These are phyloP conservation scores for Dorcus hopei DNA, from an alignment of 2,888 invertebrate genomes.

Conservation along the genomic window DNA sequence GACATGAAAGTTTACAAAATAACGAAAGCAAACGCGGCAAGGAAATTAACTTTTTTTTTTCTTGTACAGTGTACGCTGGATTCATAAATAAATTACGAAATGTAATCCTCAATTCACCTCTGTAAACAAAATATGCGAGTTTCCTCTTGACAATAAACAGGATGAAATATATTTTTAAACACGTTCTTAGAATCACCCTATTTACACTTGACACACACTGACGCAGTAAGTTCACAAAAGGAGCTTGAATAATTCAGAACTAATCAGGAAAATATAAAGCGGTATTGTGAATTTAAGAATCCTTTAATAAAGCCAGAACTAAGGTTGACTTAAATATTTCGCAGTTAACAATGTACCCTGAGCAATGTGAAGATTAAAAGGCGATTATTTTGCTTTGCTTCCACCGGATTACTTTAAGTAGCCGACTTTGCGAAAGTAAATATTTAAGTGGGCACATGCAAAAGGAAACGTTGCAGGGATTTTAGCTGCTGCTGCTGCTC, in stretches of 20 bases:
- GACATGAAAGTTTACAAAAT: too few species aligned
- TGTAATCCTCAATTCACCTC: too few species aligned
- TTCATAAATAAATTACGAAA: too few species aligned
- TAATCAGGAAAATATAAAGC: conserved; percentile 1
- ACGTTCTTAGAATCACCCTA: neutral
- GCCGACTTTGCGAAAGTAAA: conserved; percentile 42
- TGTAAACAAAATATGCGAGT: too few species aligned
- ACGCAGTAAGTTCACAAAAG: neutral
- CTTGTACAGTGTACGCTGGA: too few species aligned
- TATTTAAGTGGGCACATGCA: conserved; percentile 39
- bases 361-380: conserved; percentile 40
- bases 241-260: neutral
- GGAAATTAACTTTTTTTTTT: too few species aligned
- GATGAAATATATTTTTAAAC: too few species aligned
- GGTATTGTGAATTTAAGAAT: conserved; percentile 1
- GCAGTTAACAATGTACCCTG: conserved; percentile 42
- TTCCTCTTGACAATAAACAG: too few species aligned
- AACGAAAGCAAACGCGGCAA: too few species aligned
- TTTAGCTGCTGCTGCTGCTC: conserved; percentile 10
- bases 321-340: conserved; percentile 36
- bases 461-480: conserved; percentile 23
- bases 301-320: neutral
- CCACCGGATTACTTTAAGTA: conserved; percentile 42
- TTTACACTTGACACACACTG: neutral
- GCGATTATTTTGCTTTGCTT: conserved; percentile 43